These are phyloP conservation scores for Chrysolina oricalcia DNA, from an alignment of 2,888 invertebrate genomes.

Conservation along the genomic window DNA sequence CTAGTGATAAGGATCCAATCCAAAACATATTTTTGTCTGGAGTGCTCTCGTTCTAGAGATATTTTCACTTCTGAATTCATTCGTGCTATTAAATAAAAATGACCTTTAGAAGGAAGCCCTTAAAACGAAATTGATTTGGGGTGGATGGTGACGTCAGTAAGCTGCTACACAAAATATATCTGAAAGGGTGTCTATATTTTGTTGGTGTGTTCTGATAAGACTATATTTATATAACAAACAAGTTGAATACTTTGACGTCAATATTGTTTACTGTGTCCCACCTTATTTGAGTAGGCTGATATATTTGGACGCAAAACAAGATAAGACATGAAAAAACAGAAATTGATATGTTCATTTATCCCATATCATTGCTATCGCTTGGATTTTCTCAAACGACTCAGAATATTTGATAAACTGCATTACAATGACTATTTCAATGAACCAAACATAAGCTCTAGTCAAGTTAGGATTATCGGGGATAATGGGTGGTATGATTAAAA, in stretches of 20 bases:
- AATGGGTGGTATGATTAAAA: too few relatives aligned
- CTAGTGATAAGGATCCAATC: not conserved
- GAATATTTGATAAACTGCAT: too few relatives aligned
- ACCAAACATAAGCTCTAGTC: too few relatives aligned
- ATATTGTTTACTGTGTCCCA: not conserved
- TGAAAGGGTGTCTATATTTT: not conserved
- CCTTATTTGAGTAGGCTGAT: not conserved
- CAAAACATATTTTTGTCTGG: not conserved
- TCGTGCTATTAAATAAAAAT: not conserved
- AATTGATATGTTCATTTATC: too few relatives aligned
- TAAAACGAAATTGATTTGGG: not conserved
- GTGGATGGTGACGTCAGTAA: not conserved
- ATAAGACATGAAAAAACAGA: not conserved
- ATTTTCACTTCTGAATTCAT: not conserved
- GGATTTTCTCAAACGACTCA: too few relatives aligned
- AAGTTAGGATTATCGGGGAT: too few relatives aligned
- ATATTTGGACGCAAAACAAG: not conserved
- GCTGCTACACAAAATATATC: not conserved
- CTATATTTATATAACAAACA: not conserved
- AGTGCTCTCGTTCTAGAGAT: not conserved
- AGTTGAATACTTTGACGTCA: not conserved
- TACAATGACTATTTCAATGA: too few relatives aligned
- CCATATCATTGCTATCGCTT: too few relatives aligned
- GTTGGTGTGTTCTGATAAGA: not conserved
- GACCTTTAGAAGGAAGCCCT: too few relatives aligned